phyloP scores from a whole-genome alignment of 2,888 invertebrate species.

The Nephrotoma appendiculata region DNA sequence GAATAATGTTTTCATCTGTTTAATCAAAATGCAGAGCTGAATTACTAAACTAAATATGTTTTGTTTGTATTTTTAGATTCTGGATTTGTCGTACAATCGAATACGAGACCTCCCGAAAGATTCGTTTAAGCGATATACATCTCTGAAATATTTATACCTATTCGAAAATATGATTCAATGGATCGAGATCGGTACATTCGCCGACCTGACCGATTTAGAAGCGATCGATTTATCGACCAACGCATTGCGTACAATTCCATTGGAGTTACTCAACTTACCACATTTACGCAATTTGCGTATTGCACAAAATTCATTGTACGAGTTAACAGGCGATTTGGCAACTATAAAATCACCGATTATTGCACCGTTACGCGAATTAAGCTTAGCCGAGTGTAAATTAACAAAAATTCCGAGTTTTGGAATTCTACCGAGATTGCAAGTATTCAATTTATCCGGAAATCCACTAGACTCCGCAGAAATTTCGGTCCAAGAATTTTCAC shows the following conservation, averaged over 20 bases:
- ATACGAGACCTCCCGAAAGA: slow-evolving; percentile 3
- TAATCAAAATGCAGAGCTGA: neutral
- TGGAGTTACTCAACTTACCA: slow-evolving; percentile 30
- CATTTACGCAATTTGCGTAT: slow-evolving; percentile 39
- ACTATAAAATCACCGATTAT: slow-evolving; percentile 35
- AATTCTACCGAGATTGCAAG: slow-evolving; percentile 33
- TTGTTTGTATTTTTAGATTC: slow-evolving; percentile 4
- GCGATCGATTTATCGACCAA: slow-evolving; percentile 8
- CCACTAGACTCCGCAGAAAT: slow-evolving; percentile 30
- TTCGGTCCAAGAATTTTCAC: slow-evolving; percentile 26
- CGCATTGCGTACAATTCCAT: slow-evolving; percentile 4
- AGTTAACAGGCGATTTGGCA: slow-evolving; percentile 28
- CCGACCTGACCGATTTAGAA: slow-evolving; percentile 4
- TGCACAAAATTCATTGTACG: slow-evolving; percentile 35
- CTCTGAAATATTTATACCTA: slow-evolving; percentile 6
- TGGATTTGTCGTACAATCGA: slow-evolving; percentile 8
- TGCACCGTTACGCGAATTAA: slow-evolving; percentile 35
- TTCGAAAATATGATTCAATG: slow-evolving; percentile 6
- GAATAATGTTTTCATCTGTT: neutral
- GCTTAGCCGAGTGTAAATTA: slow-evolving; percentile 38
- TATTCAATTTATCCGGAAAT: slow-evolving; percentile 42
- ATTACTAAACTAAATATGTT: neutral
- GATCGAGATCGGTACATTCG: slow-evolving; percentile 7
- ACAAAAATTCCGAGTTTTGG: slow-evolving; percentile 38
- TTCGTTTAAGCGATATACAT: slow-evolving; percentile 1